Conservation (phyloP, 2,888 invertebrate genomes). For the Stenchaetothrips biformis region DNA sequence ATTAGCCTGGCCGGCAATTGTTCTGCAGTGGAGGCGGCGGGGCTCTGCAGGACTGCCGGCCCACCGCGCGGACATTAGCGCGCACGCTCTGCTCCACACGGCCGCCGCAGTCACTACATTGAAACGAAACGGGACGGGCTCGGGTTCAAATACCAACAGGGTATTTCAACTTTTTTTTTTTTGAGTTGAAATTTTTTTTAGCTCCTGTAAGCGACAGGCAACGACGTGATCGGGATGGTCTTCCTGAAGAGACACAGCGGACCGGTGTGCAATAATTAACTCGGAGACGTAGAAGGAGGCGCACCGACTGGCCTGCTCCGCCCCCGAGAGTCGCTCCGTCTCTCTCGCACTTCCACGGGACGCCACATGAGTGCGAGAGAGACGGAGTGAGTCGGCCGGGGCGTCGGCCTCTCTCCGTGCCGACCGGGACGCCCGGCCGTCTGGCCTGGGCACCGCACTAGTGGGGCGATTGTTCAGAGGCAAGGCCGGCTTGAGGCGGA, state of each 20-base stretch:
- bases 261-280: not conserved
- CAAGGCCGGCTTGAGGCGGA: not conserved
- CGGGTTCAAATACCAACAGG: no score
- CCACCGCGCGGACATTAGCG: not conserved
- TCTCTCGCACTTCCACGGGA: no score
- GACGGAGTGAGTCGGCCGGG: no score
- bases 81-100: not conserved
- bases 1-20: slow-evolving; percentile 9
- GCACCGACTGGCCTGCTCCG: not conserved
- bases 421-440: not conserved
- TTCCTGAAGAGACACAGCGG: not conserved
- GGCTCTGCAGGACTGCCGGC: not conserved
- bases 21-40: not conserved
- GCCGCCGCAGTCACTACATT: no score
- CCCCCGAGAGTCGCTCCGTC: no score
- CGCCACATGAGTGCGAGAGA: no score
- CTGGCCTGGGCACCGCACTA: not conserved
- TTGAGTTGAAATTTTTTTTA: no score
- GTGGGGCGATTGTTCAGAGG: slow-evolving; percentile 3
- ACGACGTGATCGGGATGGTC: not conserved
- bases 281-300: not conserved
- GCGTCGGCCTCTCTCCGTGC: no score
- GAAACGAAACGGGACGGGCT: no score
- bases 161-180: no score
- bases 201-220: no score